Percentiles rank a stretch among this genome's conserved stretches.
These are phyloP conservation scores for Thrips palmi DNA, from an alignment of 1,140 invertebrate species.

Conservation along the genomic window DNA sequence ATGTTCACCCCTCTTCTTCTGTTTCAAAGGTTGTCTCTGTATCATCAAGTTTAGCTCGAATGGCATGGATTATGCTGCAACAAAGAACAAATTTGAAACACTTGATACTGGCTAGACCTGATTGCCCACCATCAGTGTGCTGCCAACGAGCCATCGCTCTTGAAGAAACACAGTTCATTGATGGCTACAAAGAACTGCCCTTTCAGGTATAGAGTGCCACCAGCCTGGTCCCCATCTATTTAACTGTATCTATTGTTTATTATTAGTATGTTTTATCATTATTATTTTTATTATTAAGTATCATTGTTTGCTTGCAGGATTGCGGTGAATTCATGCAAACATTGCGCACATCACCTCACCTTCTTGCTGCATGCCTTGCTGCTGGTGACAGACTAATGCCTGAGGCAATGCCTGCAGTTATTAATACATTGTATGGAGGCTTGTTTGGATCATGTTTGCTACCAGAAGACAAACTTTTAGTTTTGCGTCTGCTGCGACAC, in stretches of 20 bases:
- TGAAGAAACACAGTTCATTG: slow-evolving; percentile 64
- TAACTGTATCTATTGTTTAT: slow-evolving; percentile 6
- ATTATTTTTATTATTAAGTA: slow-evolving; percentile 16
- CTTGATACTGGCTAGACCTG: slow-evolving; percentile 52
- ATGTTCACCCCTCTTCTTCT: slow-evolving; percentile 6
- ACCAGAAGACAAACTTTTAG: slow-evolving; percentile 60
- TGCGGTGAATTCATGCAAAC: slow-evolving; percentile 64
- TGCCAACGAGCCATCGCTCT: slow-evolving; percentile 58
- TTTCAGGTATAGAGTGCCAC: too few relatives aligned
- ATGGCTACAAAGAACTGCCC: slow-evolving; percentile 70
- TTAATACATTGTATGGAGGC: slow-evolving; percentile 57
- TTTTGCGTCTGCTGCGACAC: slow-evolving; percentile 57
- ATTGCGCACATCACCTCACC: slow-evolving; percentile 57
- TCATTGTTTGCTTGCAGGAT: too few relatives aligned
- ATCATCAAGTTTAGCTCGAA: slow-evolving; percentile 47
- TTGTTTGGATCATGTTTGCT: slow-evolving; percentile 67
- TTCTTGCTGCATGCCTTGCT: slow-evolving; percentile 60
- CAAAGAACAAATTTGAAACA: slow-evolving; percentile 70
- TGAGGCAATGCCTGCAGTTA: slow-evolving; percentile 40
- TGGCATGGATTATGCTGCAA: slow-evolving; percentile 76
- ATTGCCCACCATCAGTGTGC: slow-evolving; percentile 50
- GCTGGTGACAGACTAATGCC: slow-evolving; percentile 50
- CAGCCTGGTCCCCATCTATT: too few relatives aligned
- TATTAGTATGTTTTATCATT: slow-evolving; percentile 8
- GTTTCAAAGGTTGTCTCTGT: slow-evolving; percentile 34